Evolutionary conservation across 1,140 invertebrate species (phyloP).

Genomic region (Melitaea cinxia): DNA sequence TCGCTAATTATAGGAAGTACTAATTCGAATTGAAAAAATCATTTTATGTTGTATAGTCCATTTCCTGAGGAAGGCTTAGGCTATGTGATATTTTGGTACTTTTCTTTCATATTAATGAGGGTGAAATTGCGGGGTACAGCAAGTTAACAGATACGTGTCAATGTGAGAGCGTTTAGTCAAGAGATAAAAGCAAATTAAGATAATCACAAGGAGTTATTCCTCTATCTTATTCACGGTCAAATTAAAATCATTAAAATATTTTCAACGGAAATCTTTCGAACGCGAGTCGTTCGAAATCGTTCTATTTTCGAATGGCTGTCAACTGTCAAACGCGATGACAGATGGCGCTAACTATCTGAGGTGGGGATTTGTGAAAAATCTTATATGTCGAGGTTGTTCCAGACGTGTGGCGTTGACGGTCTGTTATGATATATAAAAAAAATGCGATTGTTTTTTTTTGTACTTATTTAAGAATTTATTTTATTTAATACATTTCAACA

Average conservation of each 20-base stretch:
- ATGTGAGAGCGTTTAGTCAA: too few relatives aligned
- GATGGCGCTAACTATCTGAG: conserved; percentile 65
- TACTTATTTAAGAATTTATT: too few relatives aligned
- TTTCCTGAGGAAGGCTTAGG: too few relatives aligned
- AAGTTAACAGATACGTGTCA: too few relatives aligned
- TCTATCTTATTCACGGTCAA: not conserved
- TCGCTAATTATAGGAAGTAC: too few relatives aligned
- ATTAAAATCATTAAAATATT: not conserved
- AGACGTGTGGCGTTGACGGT: not conserved
- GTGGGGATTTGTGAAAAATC: conserved; percentile 57
- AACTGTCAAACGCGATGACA: conserved; percentile 75
- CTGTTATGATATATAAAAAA: not conserved
- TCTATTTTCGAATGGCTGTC: conserved; percentile 73
- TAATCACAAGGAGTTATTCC: not conserved
- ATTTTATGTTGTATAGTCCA: too few relatives aligned
- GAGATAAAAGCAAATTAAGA: not conserved
- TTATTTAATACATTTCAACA: too few relatives aligned
- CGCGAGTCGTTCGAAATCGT: conserved; percentile 37
- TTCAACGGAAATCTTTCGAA: not conserved
- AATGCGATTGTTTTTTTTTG: too few relatives aligned
- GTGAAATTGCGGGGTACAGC: too few relatives aligned
- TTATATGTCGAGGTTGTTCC: conserved; percentile 14
- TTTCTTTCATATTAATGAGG: too few relatives aligned
- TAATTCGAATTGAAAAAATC: too few relatives aligned
- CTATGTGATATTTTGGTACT: too few relatives aligned